These are phyloP conservation scores for Drosophila lacertosa DNA, from an alignment of 1,140 invertebrate species.

Conservation along the genomic window DNA sequence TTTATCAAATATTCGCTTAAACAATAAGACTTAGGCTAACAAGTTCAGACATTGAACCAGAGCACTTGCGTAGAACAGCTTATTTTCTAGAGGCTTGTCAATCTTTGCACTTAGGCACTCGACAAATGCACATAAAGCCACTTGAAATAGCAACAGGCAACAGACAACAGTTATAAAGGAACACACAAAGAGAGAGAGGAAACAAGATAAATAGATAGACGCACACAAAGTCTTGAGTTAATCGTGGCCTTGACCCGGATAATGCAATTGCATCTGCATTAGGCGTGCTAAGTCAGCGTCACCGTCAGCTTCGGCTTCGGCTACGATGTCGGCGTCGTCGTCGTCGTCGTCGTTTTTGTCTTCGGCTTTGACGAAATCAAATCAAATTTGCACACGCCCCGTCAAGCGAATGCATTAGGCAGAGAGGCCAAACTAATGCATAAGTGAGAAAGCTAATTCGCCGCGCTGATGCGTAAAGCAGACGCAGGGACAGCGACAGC, in stretches of 20 bases:
- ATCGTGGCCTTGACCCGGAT: conserved; percentile 58
- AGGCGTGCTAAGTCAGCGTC: conserved; percentile 29
- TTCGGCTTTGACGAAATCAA: conserved; percentile 35
- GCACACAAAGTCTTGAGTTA: conserved; percentile 17
- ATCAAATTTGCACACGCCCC: conserved; percentile 46
- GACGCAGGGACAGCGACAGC: background rate
- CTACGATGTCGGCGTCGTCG: too few species aligned
- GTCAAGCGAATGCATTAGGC: conserved; percentile 35
- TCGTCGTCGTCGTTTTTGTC: too few species aligned
- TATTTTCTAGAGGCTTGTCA: conserved; percentile 5
- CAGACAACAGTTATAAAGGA: background rate
- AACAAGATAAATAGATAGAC: too few species aligned
- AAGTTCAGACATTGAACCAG: conserved; percentile 9
- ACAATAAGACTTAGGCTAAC: background rate
- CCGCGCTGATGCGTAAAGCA: conserved; percentile 56
- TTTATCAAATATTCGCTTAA: background rate
- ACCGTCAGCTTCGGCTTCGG: too few species aligned
- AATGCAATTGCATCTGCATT: conserved; percentile 52
- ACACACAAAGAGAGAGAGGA: background rate
- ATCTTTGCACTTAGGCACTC: conserved; percentile 4
- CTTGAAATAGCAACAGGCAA: conserved; percentile 12
- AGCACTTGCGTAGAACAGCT: background rate
- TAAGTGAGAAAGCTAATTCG: conserved; percentile 65
- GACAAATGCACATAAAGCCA: background rate
- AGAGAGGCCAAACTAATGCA: conserved; percentile 42